phyloP scores from a whole-genome alignment of 2,888 invertebrate genomes.

The Heliconius sara region DNA sequence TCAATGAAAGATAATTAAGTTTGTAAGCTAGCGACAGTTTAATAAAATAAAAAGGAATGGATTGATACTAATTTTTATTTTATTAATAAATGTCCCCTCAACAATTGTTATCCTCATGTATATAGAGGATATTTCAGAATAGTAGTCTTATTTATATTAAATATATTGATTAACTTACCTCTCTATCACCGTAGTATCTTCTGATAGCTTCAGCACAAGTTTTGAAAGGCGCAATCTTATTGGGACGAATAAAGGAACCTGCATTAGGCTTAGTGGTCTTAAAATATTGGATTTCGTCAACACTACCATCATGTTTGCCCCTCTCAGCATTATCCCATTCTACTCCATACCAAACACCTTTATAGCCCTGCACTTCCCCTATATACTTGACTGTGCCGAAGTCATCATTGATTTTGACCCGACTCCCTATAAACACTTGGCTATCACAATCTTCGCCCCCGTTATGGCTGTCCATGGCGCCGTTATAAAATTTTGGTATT shows the following conservation, averaged over 20 bases:
- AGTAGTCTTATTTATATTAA: too few species aligned
- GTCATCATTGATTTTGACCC: slow-evolving; percentile 73
- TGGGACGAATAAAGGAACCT: slow-evolving; percentile 94
- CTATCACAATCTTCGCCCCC: slow-evolving; percentile 75
- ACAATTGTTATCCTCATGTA: too few species aligned
- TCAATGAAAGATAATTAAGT: slow-evolving; percentile 43
- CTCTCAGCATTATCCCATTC: slow-evolving; percentile 96
- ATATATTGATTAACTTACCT: slow-evolving; percentile 58
- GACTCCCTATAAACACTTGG: slow-evolving; percentile 78
- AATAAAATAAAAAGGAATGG: too few species aligned
- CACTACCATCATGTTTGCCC: slow-evolving; percentile 96
- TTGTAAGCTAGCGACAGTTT: neutral
- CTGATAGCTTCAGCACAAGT: slow-evolving; percentile 89
- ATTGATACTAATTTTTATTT: too few species aligned
- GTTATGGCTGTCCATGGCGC: slow-evolving; percentile 79
- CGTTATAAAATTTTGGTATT: slow-evolving; percentile 82
- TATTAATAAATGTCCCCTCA: too few species aligned
- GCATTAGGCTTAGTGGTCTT: slow-evolving; percentile 89
- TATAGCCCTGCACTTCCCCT: slow-evolving; percentile 88
- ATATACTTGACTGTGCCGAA: slow-evolving; percentile 87
- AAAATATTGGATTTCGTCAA: slow-evolving; percentile 93
- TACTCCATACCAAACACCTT: slow-evolving; percentile 94
- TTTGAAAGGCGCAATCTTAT: slow-evolving; percentile 89
- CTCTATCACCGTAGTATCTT: slow-evolving; percentile 76
- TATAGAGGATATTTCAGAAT: too few species aligned